Base-by-base conservation (phyloP, 2,888 invertebrate genomes). In the Tridacna crocea region DNA sequence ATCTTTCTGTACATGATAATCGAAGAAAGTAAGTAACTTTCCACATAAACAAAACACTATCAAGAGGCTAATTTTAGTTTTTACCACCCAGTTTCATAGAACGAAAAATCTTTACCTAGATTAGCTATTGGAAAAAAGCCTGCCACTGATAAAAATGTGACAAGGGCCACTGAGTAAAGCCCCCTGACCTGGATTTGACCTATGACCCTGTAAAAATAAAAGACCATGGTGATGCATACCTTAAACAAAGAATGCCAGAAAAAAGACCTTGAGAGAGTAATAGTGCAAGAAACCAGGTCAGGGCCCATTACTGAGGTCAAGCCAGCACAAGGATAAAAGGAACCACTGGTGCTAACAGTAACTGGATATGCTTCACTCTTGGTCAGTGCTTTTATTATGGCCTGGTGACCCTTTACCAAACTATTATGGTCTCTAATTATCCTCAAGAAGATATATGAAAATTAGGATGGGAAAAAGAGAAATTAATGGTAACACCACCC, bases 261-360 rank as follows among this genome's bases (percentile, higher is more conserved):
- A n/a, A n/a, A 13, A 13, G 61, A 61, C 61, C 61, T 61, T 61
- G 61, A 22, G 26, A n/a, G 61, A 13, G 61, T 24, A 61, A n/a
- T 61, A 61, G 61, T 61, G 61, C 61, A 61, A 61, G 24, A 58
- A 61, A 61, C 22, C 61, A n/a, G 61, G 61, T 61, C 61, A 61
- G 22, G 13, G 13, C n/a, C n/a, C 61, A 55, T 15, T 22, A 22
- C 61, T 24, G 24, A 61, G n/a, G 61, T 61, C 61, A 22, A 61
- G 61, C 61, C 26, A 61, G 22, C 61, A 61, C 26, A 6, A 61
- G n/a, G 22, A 61, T 61, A 24, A 24, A 61, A 61, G 58, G 61
- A 24, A 24, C 61, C 61, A 24, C 61, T 13, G 24, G 61, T 13
- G 22, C 22, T 61, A 61, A 61, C 61, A n/a, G 61, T 61, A 61